These are phyloP conservation scores for Haemorhous mexicanus DNA, from an alignment of 2,113 vertebrate species.

Conservation along the genomic window DNA sequence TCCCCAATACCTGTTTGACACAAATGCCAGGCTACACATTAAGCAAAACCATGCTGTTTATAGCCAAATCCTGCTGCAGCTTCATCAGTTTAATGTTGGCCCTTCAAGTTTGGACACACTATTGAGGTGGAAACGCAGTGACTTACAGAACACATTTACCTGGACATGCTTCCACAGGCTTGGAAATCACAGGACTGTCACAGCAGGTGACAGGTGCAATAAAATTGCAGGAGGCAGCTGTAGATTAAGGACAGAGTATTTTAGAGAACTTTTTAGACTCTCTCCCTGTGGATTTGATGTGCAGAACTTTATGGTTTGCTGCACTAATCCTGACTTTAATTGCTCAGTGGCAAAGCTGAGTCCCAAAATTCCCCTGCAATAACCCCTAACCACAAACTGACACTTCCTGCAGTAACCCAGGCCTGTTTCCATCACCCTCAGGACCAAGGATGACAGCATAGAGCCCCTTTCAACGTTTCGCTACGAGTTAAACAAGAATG, in stretches of 20 bases:
- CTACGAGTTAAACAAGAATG: slow-evolving; percentile 76
- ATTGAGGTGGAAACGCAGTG: rapidly evolving
- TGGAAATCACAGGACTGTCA: neutral
- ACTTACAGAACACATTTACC: neutral
- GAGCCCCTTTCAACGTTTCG: slow-evolving; percentile 67
- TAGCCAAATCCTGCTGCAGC: neutral
- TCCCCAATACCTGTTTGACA: neutral
- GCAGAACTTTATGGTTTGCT: neutral
- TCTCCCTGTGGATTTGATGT: neutral
- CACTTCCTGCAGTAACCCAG: neutral
- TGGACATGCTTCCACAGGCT: neutral
- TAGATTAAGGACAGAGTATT: neutral
- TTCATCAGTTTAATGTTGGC: neutral
- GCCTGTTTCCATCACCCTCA: slow-evolving; percentile 18
- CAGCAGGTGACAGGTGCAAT: neutral
- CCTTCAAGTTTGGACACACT: neutral
- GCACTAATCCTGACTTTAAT: neutral
- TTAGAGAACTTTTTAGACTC: neutral
- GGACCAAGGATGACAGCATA: slow-evolving; percentile 83
- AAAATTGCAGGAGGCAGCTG: neutral
- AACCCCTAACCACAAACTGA: neutral
- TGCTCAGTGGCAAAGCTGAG: neutral
- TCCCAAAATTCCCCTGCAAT: neutral
- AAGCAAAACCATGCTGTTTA: neutral
- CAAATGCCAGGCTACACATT: neutral